These are phyloP conservation scores for Microplitis mediator DNA, from an alignment of 1,140 invertebrate species.

Conservation along the genomic window DNA sequence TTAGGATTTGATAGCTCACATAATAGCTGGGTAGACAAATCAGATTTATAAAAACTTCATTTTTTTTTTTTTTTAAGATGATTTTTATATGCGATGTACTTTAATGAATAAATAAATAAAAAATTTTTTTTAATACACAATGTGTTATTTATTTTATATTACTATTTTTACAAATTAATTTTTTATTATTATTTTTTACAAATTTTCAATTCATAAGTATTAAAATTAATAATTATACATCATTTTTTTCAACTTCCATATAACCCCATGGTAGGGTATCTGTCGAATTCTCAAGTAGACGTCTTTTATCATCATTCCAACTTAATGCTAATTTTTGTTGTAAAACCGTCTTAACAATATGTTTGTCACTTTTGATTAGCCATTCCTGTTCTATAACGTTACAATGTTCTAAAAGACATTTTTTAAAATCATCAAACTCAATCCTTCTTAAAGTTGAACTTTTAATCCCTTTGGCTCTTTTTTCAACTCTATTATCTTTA, in stretches of 20 bases:
- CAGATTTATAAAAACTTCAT: background rate
- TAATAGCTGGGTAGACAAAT: too few species aligned
- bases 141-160: too few species aligned
- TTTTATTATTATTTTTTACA: too few species aligned
- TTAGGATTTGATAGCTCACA: background rate
- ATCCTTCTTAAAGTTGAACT: conserved; percentile 18
- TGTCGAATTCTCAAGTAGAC: background rate
- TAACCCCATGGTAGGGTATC: conserved; percentile 21
- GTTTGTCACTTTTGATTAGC: background rate
- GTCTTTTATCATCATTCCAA: conserved; percentile 16
- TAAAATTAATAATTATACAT: too few species aligned
- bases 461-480: background rate
- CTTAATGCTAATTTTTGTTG: background rate
- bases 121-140: too few species aligned
- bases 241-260: background rate
- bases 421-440: background rate
- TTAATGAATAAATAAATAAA: too few species aligned
- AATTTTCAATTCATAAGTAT: too few species aligned
- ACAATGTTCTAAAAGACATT: background rate
- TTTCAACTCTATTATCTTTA: conserved; percentile 8
- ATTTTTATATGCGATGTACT: too few species aligned
- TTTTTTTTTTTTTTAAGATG: too few species aligned
- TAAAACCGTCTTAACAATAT: background rate
- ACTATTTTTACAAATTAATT: too few species aligned
- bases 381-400: background rate